A percentile compares a stretch with the other conserved stretches of the same genome.
Conservation (phyloP, 2,113 vertebrate genomes). For the Nestor notabilis region DNA sequence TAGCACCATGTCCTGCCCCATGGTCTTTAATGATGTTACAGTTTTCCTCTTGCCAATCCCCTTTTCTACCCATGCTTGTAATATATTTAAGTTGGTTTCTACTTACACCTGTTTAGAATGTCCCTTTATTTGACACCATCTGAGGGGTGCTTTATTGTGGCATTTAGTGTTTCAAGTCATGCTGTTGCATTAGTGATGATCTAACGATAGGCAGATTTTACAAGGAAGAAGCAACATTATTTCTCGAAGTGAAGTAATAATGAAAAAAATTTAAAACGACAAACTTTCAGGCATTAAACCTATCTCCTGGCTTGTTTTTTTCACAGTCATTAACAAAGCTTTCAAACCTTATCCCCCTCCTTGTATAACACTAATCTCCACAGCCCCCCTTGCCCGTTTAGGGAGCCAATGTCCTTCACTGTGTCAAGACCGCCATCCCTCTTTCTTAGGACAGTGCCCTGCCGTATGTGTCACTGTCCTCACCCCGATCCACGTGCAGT, state of each 20-base stretch:
- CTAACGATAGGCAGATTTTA: not conserved
- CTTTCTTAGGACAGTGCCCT: not conserved
- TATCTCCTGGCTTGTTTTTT: not conserved
- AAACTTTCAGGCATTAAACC: not conserved
- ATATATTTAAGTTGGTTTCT: not conserved
- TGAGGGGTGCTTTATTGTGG: not conserved
- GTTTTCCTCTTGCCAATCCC: not conserved
- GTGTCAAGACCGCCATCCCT: too few relatives aligned
- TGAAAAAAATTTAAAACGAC: not conserved
- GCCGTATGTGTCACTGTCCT: not conserved
- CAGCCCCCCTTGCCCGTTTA: not conserved
- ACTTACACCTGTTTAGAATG: not conserved
- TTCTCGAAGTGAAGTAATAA: not conserved
- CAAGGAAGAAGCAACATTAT: not conserved
- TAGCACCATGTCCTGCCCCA: not conserved
- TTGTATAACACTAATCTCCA: not conserved
- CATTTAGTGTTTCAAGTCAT: not conserved
- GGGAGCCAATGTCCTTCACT: not conserved
- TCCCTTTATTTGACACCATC: not conserved
- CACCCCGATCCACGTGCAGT: accelerated
- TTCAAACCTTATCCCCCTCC: not conserved
- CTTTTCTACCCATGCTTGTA: not conserved
- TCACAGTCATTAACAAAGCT: not conserved
- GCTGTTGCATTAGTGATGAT: not conserved
- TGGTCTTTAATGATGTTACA: not conserved